Conservation (phyloP, 2,113 vertebrate species). For the Cairina moschata region DNA sequence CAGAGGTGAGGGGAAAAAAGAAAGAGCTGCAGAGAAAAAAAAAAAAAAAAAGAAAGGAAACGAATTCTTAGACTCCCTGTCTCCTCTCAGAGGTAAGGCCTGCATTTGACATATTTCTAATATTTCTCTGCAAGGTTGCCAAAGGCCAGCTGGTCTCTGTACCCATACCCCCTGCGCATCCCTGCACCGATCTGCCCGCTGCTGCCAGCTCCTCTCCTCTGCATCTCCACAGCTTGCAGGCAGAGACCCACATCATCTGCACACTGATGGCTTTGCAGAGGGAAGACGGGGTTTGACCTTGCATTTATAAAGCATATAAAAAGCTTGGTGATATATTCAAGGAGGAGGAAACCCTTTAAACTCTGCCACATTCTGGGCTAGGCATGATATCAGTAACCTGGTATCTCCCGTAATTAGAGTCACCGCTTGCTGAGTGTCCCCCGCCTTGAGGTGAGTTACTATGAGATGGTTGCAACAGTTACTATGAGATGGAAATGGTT, state of each 20-base stretch:
- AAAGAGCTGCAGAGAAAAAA: neutral
- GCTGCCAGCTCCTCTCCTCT: neutral
- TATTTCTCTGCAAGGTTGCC: neutral
- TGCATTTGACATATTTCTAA: neutral
- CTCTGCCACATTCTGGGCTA: rapidly evolving
- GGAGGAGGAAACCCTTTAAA: neutral
- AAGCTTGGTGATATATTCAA: neutral
- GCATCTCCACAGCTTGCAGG: neutral
- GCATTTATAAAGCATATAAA: neutral
- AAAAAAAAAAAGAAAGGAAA: neutral
- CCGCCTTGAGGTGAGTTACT: neutral
- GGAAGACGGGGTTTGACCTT: neutral
- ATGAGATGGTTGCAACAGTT: neutral
- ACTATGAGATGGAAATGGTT: neutral
- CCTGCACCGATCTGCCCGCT: rapidly evolving
- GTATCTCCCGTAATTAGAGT: neutral
- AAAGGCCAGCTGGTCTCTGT: neutral
- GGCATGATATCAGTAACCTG: neutral
- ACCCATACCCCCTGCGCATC: neutral
- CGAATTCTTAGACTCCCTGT: neutral
- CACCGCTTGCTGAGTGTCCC: rapidly evolving
- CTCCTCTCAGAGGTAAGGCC: neutral
- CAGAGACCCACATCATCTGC: neutral
- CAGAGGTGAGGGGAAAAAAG: neutral
- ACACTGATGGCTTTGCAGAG: rapidly evolving